Evolutionary conservation across 2,888 invertebrate species (phyloP).

Genomic region (Malacosoma neustria): DNA sequence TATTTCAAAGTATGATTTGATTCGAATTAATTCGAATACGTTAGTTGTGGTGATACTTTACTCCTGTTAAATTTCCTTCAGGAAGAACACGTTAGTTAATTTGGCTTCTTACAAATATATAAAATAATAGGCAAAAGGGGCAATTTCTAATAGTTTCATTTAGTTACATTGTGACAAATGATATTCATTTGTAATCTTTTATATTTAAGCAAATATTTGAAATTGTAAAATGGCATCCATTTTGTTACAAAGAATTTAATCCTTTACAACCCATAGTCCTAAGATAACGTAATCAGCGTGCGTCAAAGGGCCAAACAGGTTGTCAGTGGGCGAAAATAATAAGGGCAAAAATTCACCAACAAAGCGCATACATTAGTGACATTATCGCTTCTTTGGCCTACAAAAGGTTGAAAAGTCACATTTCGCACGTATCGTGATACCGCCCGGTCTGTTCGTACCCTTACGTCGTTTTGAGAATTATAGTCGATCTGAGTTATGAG

Average conservation of each 20-base stretch:
- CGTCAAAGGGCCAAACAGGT: not conserved
- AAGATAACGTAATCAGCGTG: not conserved
- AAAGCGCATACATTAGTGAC: conserved; percentile 59
- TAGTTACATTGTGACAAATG: too few relatives aligned
- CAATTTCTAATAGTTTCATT: too few relatives aligned
- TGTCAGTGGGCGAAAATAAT: conserved; percentile 14
- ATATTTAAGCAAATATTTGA: too few relatives aligned
- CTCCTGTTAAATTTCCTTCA: too few relatives aligned
- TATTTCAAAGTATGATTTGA: too few relatives aligned
- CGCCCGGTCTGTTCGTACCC: conserved; percentile 55
- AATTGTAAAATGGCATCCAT: not conserved
- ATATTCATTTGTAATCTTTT: too few relatives aligned
- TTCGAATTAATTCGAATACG: too few relatives aligned
- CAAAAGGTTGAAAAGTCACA: conserved; percentile 72
- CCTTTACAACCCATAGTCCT: not conserved
- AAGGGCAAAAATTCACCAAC: conserved; percentile 55
- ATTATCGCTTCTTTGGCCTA: conserved; percentile 60
- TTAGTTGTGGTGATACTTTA: too few relatives aligned
- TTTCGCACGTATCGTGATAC: conserved; percentile 66
- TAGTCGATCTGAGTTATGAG: conserved; percentile 17
- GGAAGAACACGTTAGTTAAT: too few relatives aligned
- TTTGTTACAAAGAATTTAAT: not conserved
- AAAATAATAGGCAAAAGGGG: too few relatives aligned
- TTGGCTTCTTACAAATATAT: too few relatives aligned
- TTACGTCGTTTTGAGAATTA: conserved; percentile 57